Conservation (phyloP, 2,888 invertebrate genomes). For the Rhagium mordax region DNA sequence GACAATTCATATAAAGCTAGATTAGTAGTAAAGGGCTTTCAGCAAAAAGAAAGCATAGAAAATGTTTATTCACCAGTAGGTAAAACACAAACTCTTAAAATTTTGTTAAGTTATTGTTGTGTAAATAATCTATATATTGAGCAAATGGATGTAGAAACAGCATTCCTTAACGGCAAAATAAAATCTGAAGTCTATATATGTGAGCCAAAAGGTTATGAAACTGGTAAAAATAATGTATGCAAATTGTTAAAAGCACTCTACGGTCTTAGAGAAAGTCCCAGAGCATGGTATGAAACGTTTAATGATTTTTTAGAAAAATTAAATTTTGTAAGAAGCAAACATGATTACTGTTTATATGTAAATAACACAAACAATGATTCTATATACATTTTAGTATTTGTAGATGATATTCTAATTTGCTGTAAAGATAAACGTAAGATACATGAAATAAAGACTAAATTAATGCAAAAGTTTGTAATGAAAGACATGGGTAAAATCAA, state of each 20-base stretch:
- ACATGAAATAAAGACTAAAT: slow-evolving; percentile 31
- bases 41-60: background rate
- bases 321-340: slow-evolving; percentile 38
- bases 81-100: slow-evolving; percentile 6
- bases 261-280: slow-evolving; percentile 45
- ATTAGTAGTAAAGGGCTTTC: no score
- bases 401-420: slow-evolving; percentile 46
- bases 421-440: slow-evolving; percentile 23
- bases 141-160: slow-evolving; percentile 1
- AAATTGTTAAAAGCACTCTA: slow-evolving; percentile 42
- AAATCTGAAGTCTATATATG: slow-evolving; percentile 49
- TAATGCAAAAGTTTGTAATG: slow-evolving; percentile 38
- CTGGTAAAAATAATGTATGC: slow-evolving; percentile 37
- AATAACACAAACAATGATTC: background rate
- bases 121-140: background rate
- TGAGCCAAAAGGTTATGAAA: slow-evolving; percentile 46
- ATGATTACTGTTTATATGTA: slow-evolving; percentile 41
- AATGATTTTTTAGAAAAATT: slow-evolving; percentile 36
- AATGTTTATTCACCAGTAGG: slow-evolving; percentile 17
- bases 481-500: slow-evolving; percentile 41
- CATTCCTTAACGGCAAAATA: background rate
- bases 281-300: slow-evolving; percentile 50
- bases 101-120: background rate
- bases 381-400: slow-evolving; percentile 37
- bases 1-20: background rate